These are phyloP conservation scores for Hypolimnas misippus DNA, from an alignment of 2,888 invertebrate species.

Conservation along the genomic window DNA sequence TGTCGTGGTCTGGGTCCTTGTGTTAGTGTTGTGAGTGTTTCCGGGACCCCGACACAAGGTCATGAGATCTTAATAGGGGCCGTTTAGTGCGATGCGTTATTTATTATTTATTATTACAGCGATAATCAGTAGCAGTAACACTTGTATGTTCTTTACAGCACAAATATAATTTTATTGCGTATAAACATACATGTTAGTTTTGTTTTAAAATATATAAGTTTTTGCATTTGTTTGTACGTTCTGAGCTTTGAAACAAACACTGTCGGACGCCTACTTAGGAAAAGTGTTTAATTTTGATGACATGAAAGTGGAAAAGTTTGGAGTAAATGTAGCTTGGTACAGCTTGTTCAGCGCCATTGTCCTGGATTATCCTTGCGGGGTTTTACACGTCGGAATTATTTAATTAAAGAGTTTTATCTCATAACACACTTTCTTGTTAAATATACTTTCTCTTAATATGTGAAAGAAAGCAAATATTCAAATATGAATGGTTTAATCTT, in stretches of 20 bases:
- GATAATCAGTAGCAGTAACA: no score
- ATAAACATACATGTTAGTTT: neutral
- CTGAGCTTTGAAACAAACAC: neutral
- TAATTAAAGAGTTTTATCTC: neutral
- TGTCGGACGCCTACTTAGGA: neutral
- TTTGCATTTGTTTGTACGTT: neutral
- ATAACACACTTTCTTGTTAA: neutral
- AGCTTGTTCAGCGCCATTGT: neutral
- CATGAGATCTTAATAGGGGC: no score
- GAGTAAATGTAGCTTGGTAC: neutral
- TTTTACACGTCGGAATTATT: neutral
- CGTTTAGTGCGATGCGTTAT: no score
- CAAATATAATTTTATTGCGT: no score
- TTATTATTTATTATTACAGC: no score
- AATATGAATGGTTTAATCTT: no score
- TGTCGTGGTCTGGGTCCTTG: no score
- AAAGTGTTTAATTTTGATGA: neutral
- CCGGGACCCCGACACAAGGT: no score
- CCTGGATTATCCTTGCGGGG: neutral
- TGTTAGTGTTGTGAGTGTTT: no score
- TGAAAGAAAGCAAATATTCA: no score
- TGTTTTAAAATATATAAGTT: neutral
- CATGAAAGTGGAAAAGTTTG: slow-evolving; percentile 3
- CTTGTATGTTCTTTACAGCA: no score
- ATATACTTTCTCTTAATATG: no score